Conservation (phyloP, 2,797 vertebrate species). For the Remorina albescens region DNA sequence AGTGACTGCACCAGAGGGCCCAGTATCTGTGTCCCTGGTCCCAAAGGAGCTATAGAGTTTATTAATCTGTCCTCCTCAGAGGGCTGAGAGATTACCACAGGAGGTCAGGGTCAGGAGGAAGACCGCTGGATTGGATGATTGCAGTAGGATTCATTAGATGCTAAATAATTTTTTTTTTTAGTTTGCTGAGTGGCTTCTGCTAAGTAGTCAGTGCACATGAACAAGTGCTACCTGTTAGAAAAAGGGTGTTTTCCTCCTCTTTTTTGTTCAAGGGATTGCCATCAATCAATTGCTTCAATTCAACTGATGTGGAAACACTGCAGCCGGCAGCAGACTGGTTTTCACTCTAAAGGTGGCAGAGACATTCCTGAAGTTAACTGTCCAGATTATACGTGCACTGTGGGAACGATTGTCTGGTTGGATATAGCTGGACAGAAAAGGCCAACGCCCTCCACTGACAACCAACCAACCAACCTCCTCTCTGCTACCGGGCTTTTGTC, state of each 20-base stretch:
- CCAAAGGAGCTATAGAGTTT: conserved; percentile 73
- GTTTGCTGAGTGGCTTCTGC: conserved; percentile 15
- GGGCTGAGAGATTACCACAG: conserved; percentile 67
- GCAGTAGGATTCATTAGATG: conserved; percentile 33
- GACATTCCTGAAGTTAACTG: conserved; percentile 78
- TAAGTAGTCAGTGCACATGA: neutral
- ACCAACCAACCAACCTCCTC: conserved; percentile 30
- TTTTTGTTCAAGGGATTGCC: neutral
- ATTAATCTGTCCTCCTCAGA: conserved; percentile 76
- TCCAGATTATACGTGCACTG: conserved; percentile 70
- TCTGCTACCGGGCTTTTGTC: conserved; percentile 51
- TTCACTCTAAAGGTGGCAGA: conserved; percentile 54
- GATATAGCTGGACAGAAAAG: conserved; percentile 51
- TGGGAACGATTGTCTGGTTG: conserved; percentile 70
- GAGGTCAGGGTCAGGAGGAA: conserved; percentile 53
- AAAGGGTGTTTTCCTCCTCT: neutral
- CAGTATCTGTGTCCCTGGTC: conserved; percentile 71
- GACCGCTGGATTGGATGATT: conserved; percentile 25
- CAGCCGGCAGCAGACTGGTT: conserved; percentile 28
- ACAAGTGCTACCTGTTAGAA: neutral
- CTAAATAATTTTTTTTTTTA: conserved; percentile 22
- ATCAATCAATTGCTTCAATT: conserved; percentile 7
- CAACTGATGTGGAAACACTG: conserved; percentile 20
- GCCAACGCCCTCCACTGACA: conserved; percentile 56
- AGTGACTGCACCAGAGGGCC: conserved; percentile 48